Evolutionary conservation across 2,888 invertebrate species (phyloP).

Genomic region (Morpho helenor): DNA sequence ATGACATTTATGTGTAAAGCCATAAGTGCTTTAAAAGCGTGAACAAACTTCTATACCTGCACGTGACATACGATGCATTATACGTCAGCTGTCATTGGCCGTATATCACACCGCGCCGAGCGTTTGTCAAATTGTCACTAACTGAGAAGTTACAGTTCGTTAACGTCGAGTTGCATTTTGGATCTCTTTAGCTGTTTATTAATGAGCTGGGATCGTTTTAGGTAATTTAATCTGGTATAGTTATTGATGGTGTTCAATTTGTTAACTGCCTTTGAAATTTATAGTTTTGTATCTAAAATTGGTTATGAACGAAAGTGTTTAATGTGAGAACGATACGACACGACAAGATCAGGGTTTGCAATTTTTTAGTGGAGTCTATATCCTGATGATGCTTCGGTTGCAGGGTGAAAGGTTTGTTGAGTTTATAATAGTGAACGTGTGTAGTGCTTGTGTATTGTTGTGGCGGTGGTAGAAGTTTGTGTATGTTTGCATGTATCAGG

Average conservation of each 20-base stretch:
- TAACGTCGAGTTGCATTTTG: constrained; percentile 15
- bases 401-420: too few species aligned
- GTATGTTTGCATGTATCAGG: too few species aligned
- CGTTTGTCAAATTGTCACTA: constrained; percentile 26
- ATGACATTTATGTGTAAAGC: neutral
- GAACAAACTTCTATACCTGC: constrained; percentile 10
- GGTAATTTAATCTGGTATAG: constrained; percentile 3
- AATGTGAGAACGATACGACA: too few species aligned
- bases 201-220: constrained; percentile 3
- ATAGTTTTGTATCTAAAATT: too few species aligned
- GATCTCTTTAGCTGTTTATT: constrained; percentile 3
- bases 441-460: too few species aligned
- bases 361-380: too few species aligned
- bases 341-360: too few species aligned
- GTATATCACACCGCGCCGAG: constrained; percentile 47
- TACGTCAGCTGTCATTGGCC: constrained; percentile 29
- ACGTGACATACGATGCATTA: constrained; percentile 16
- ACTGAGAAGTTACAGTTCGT: constrained; percentile 24
- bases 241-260: neutral
- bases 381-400: too few species aligned
- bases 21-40: constrained; percentile 34
- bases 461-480: too few species aligned
- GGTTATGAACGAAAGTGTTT: too few species aligned
- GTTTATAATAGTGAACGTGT: too few species aligned
- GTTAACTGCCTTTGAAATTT: too few species aligned